Evolutionary conservation across 2,113 vertebrate species (phyloP).

Genomic region (Maylandia zebra): DNA sequence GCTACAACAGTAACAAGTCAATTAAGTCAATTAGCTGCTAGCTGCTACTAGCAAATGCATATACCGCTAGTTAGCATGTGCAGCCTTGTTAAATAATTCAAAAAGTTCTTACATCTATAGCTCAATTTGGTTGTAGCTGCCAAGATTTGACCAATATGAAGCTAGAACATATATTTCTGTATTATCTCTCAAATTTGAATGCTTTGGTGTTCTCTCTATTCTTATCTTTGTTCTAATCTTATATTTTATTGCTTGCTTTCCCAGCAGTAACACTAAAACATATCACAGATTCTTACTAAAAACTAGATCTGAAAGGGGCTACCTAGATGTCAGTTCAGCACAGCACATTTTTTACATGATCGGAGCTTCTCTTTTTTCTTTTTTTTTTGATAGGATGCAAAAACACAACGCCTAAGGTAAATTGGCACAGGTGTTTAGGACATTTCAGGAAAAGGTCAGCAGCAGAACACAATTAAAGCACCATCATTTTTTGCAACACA

Average conservation of each 20-base stretch:
- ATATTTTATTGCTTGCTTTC: background rate
- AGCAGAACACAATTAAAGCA: background rate
- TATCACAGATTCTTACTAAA: background rate
- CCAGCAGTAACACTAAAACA: conserved; percentile 12
- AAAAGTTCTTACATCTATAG: background rate
- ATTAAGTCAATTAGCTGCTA: background rate
- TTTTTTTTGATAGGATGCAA: background rate
- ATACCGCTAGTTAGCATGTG: background rate
- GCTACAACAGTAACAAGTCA: background rate
- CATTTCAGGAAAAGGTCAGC: background rate
- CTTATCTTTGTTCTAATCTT: background rate
- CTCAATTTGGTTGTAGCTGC: background rate
- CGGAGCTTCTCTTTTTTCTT: background rate
- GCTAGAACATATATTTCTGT: background rate
- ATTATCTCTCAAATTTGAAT: background rate
- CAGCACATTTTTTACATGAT: background rate
- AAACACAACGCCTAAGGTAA: background rate
- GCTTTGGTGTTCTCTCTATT: background rate
- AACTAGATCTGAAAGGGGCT: background rate
- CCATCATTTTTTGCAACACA: background rate
- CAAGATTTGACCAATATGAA: background rate
- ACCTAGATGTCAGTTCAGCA: background rate
- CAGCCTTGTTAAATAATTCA: background rate
- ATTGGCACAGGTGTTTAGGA: background rate
- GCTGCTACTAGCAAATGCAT: background rate